Base-by-base conservation (phyloP, 1,140 invertebrate genomes). In the Pachypsylla venusta region DNA sequence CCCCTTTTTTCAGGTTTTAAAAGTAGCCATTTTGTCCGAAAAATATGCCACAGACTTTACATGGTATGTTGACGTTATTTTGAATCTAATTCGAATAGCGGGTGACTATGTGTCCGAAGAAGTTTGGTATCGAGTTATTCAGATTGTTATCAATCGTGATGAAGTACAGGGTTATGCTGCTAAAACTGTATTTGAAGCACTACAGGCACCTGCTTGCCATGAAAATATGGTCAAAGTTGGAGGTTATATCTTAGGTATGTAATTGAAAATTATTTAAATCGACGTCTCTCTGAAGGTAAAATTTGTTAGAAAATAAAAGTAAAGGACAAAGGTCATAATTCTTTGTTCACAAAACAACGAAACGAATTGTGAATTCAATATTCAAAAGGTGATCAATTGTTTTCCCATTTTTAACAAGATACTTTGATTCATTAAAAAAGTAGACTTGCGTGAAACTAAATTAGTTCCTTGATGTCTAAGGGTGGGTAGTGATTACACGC, bases 141-240 rank as follows among this genome's bases (percentile, higher is more conserved):
- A 99, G 75, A 99, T 99, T 67, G 96, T 99, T 14, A 98, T 99
- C 42, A 99, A 99, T 71, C 80, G 96, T 67, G 95, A 99, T 71
- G 97, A 99, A 75, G 95, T 99, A 1, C 92, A 95, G 74, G 96
- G 94, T 19, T 99, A 99, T 76, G 95, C 97, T 53, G 95, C 97
- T 5, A 99, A 99, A 77, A 99, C 96, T 28, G 95, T 98, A 4
- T 99, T 99, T 77, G 96, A 99, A 82, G 90, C 95, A 62, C 73
- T 99, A 53, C 93, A 98, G 79, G 93, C 94, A 42, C 93, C 93
- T 25, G 94, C 96, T 54, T 99, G 96, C 71, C 97, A 99, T 74
- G 97, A 99, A 77, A 99, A 99, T 73, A 99, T 99, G 96, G 96
- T 99, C 0, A 99, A 99, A 82, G 97, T 99, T 48, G 96, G 96